Evolutionary conservation across 1,140 invertebrate genomes (phyloP).

Genomic region (Oreohelix idahoensis): DNA sequence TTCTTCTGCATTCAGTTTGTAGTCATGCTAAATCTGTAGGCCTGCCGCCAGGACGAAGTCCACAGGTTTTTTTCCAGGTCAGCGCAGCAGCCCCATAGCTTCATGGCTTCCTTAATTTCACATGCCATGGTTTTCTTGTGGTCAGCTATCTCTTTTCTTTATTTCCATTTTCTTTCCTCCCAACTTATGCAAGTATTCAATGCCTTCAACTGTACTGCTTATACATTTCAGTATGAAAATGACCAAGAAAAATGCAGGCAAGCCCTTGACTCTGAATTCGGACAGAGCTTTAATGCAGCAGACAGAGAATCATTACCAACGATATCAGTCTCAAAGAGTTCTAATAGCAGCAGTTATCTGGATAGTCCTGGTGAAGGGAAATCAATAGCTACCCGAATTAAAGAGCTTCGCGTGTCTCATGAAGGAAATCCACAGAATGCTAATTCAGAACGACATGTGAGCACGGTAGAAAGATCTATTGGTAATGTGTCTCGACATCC

Average conservation of each 20-base stretch:
- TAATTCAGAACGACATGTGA: slow-evolving; percentile 26
- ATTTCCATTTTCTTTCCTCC: neutral
- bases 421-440: neutral
- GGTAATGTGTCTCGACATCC: neutral
- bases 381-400: slow-evolving; percentile 4
- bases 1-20: too few relatives aligned
- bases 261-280: slow-evolving; percentile 11
- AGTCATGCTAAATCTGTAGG: too few relatives aligned
- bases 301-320: neutral
- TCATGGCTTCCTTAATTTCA: neutral
- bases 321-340: neutral
- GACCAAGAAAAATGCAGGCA: slow-evolving; percentile 31
- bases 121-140: neutral
- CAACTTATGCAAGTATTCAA: too few relatives aligned
- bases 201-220: too few relatives aligned
- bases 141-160: neutral
- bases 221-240: slow-evolving; percentile 30
- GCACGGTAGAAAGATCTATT: slow-evolving; percentile 28
- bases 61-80: neutral
- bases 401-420: slow-evolving; percentile 27
- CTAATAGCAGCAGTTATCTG: neutral
- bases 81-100: neutral
- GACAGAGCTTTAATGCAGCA: neutral
- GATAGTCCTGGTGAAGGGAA: slow-evolving; percentile 5
- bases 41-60: neutral